These are phyloP conservation scores for Xiphophorus hellerii DNA, from an alignment of 2,113 vertebrate species.

Conservation along the genomic window DNA sequence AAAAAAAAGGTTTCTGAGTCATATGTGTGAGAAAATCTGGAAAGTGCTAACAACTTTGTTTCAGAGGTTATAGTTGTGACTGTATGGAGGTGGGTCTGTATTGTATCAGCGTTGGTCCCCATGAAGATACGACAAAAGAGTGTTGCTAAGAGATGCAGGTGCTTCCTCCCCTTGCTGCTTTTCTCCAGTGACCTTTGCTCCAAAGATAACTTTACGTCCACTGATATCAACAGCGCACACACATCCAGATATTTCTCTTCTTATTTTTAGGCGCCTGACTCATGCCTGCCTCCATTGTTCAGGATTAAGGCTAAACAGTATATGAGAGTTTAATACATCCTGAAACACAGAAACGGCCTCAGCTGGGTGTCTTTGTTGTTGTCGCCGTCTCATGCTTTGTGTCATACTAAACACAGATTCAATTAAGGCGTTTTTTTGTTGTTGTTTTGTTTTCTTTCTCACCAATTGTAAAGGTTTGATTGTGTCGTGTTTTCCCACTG, in stretches of 20 bases:
- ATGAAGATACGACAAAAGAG: background rate
- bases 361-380: conserved; percentile 7
- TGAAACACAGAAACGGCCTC: conserved; percentile 9
- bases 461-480: conserved; percentile 28
- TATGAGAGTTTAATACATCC: conserved; percentile 28
- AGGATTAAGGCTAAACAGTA: conserved; percentile 27
- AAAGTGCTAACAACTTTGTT: background rate
- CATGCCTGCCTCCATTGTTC: conserved; percentile 57
- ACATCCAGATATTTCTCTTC: conserved; percentile 29
- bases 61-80: background rate
- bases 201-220: conserved; percentile 33
- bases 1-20: background rate
- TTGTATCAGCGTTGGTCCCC: background rate
- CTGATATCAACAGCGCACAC: conserved; percentile 41
- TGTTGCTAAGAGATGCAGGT: conserved; percentile 52
- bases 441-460: conserved; percentile 1
- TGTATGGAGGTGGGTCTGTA: background rate
- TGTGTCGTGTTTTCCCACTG: conserved; percentile 20
- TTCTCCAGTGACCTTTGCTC: conserved; percentile 43
- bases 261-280: conserved; percentile 65
- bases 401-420: conserved; percentile 44
- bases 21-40: background rate
- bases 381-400: conserved; percentile 17
- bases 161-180: conserved; percentile 56
- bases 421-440: background rate